These are phyloP conservation scores for Gobio occitaniae DNA, from an alignment of 2,797 vertebrate genomes.

Conservation along the genomic window DNA sequence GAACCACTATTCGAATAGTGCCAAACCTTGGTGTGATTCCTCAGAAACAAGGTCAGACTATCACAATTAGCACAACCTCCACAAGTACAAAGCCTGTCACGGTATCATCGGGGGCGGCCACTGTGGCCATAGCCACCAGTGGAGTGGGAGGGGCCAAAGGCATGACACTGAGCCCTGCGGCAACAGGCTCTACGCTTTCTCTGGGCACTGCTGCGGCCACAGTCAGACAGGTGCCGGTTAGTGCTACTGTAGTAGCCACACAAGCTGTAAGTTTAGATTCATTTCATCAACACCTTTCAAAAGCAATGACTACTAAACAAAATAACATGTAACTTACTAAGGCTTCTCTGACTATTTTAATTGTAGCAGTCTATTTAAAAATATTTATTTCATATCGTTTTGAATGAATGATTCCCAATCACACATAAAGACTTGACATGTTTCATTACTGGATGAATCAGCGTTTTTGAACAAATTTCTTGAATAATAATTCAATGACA, in stretches of 20 bases:
- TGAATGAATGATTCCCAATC: not conserved
- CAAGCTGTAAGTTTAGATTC: constrained; percentile 83
- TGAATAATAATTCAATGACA: too few species aligned
- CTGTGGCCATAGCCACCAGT: constrained; percentile 85
- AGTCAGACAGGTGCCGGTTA: constrained; percentile 89
- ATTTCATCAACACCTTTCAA: not conserved
- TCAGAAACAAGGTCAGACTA: constrained; percentile 89
- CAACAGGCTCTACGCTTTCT: constrained; percentile 81
- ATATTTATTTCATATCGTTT: not conserved
- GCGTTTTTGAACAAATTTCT: not conserved
- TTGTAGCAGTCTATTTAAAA: not conserved
- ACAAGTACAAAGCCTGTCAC: constrained; percentile 73
- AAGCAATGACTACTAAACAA: not conserved
- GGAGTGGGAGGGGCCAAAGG: constrained; percentile 85
- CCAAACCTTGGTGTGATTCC: constrained; percentile 94
- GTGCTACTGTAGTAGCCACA: constrained; percentile 87
- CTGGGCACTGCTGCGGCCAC: constrained; percentile 85
- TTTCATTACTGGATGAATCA: not conserved
- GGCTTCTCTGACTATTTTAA: not conserved
- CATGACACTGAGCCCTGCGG: constrained; percentile 82
- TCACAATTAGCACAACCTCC: constrained; percentile 85
- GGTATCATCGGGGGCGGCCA: constrained; percentile 77
- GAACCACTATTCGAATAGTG: constrained; percentile 93
- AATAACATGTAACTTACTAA: not conserved
- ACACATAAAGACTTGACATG: not conserved